Evolutionary conservation across 1,140 invertebrate genomes (phyloP).

Genomic region (Cylas formicarius): DNA sequence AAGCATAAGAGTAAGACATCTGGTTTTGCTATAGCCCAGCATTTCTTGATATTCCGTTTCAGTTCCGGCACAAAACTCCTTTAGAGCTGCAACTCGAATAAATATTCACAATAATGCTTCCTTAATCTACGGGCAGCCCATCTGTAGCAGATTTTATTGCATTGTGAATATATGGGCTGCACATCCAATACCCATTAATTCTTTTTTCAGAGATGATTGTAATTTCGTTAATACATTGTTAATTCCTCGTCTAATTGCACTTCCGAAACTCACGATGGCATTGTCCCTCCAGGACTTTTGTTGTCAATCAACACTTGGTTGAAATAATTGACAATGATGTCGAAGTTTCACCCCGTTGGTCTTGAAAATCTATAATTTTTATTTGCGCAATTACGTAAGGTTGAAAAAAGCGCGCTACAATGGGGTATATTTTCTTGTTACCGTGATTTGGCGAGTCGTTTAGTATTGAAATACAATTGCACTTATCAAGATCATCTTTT

Average conservation of each 20-base stretch:
- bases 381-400: conserved; percentile 30
- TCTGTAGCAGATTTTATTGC: no score
- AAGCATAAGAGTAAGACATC: no score
- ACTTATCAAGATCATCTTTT: conserved; percentile 29
- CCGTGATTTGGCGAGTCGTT: conserved; percentile 32
- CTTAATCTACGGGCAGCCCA: conserved; percentile 27
- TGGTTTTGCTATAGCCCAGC: no score
- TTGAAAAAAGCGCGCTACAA: conserved; percentile 29
- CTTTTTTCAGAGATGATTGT: no score
- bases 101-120: conserved; percentile 32
- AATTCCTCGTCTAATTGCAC: no score
- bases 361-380: conserved; percentile 33
- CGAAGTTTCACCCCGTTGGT: conserved; percentile 22
- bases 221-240: no score
- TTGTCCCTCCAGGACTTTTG: conserved; percentile 26
- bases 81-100: no score
- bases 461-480: conserved; percentile 27
- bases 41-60: no score
- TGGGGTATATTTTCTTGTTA: conserved; percentile 27
- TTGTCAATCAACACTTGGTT: conserved; percentile 17
- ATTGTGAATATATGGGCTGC: no score
- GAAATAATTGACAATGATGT: conserved; percentile 19
- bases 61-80: no score
- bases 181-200: no score
- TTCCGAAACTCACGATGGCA: conserved; percentile 21